These are phyloP conservation scores for Pseudobourletiella spinata DNA, from an alignment of 1,140 invertebrate species.

Conservation along the genomic window DNA sequence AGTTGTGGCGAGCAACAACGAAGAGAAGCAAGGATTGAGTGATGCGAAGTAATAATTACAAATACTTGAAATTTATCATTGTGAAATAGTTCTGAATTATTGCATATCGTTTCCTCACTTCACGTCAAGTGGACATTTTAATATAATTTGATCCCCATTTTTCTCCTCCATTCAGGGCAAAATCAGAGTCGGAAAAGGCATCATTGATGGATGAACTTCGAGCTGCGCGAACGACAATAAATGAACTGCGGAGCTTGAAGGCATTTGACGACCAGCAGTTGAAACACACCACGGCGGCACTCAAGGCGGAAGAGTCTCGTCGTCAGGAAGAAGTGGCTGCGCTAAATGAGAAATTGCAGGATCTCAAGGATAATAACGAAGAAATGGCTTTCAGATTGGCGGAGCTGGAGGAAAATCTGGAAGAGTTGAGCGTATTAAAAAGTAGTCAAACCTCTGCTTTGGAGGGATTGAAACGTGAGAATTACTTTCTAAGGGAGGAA, in stretches of 20 bases:
- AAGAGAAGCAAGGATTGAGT: slow-evolving; percentile 45
- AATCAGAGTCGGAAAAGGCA: slow-evolving; percentile 1
- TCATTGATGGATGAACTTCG: slow-evolving; percentile 38
- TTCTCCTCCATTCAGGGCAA: too few relatives aligned
- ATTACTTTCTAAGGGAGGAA: neutral
- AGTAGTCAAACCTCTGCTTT: slow-evolving; percentile 36
- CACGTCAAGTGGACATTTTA: too few relatives aligned
- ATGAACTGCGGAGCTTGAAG: slow-evolving; percentile 50
- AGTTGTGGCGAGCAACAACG: slow-evolving; percentile 47
- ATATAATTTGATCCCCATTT: too few relatives aligned
- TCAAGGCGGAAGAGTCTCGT: slow-evolving; percentile 41
- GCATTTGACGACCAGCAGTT: slow-evolving; percentile 48
- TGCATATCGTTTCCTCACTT: too few relatives aligned
- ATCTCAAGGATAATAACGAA: slow-evolving; percentile 3
- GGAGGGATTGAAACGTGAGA: neutral
- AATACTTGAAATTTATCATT: too few relatives aligned
- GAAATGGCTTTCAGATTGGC: slow-evolving; percentile 35
- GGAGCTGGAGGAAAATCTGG: slow-evolving; percentile 11
- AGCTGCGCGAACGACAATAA: slow-evolving; percentile 25
- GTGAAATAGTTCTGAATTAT: too few relatives aligned
- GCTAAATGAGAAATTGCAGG: slow-evolving; percentile 1
- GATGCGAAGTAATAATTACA: slow-evolving; percentile 34
- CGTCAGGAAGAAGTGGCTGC: slow-evolving; percentile 23
- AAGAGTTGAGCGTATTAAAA: slow-evolving; percentile 15
- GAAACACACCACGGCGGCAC: slow-evolving; percentile 44